Percentiles rank a stretch among this genome's conserved stretches.
Conservation (phyloP, 2,797 vertebrate species). For the Myotis planiceps region DNA sequence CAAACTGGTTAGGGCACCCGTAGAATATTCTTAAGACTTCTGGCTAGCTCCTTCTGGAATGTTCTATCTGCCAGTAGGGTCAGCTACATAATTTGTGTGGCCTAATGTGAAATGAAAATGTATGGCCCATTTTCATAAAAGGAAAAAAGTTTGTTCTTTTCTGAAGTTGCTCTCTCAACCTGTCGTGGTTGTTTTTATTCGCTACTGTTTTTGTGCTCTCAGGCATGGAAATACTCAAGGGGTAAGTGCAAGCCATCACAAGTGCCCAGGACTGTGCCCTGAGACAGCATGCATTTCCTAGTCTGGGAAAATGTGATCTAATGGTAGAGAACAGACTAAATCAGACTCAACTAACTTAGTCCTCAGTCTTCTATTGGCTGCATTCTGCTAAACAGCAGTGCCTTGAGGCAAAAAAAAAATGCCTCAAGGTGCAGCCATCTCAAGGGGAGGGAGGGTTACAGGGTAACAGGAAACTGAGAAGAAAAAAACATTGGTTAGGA, state of each 20-base stretch:
- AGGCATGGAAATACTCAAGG: background rate
- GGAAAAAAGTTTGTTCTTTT: background rate
- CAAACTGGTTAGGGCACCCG: background rate
- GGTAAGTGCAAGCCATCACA: background rate
- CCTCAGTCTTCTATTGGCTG: background rate
- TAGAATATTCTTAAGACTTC: conserved; percentile 43
- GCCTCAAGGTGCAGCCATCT: background rate
- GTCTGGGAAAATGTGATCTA: background rate
- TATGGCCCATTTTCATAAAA: background rate
- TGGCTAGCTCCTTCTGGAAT: conserved; percentile 19
- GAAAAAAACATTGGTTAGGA: background rate
- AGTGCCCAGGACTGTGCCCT: background rate
- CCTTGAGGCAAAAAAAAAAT: conserved; percentile 19
- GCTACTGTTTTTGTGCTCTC: background rate
- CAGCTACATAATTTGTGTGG: background rate
- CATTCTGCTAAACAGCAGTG: background rate
- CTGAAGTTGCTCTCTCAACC: background rate
- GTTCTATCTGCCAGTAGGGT: background rate
- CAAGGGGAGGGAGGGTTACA: background rate
- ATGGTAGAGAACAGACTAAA: background rate
- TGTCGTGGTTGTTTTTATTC: background rate
- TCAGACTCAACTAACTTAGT: background rate
- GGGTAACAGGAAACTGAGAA: conserved; percentile 28
- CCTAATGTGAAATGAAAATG: background rate
- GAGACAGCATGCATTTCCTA: background rate